Evolutionary conservation across 2,113 vertebrate genomes (phyloP).

Genomic region (Vicugna pacos): DNA sequence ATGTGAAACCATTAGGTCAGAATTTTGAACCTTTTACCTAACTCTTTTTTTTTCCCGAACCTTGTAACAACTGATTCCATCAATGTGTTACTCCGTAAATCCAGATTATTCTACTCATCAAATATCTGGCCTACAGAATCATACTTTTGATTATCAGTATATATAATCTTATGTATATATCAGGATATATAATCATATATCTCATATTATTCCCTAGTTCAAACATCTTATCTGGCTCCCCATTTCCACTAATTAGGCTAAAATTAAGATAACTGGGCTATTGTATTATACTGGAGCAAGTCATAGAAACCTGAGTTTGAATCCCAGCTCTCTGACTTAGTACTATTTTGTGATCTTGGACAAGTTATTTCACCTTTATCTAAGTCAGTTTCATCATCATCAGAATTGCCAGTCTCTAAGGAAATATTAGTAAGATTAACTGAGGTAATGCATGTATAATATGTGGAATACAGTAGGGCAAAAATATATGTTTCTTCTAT

Average conservation of each 20-base stretch:
- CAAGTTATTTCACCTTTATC: neutral
- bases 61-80: neutral
- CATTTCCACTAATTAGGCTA: neutral
- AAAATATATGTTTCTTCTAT: neutral
- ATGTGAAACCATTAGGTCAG: neutral
- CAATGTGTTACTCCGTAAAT: neutral
- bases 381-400: neutral
- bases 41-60: neutral
- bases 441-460: neutral
- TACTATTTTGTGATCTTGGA: neutral
- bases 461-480: neutral
- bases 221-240: neutral
- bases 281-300: neutral
- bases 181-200: neutral
- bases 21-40: neutral
- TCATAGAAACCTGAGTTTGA: neutral
- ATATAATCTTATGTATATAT: too few relatives aligned
- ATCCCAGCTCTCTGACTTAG: neutral
- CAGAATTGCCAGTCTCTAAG: neutral
- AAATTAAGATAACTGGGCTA: neutral
- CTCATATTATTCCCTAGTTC: neutral
- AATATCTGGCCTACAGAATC: neutral
- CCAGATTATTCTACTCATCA: neutral
- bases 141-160: neutral
- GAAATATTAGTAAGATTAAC: neutral